Conservation (phyloP, 2,113 vertebrate species). For the Percopsis transmontana region DNA sequence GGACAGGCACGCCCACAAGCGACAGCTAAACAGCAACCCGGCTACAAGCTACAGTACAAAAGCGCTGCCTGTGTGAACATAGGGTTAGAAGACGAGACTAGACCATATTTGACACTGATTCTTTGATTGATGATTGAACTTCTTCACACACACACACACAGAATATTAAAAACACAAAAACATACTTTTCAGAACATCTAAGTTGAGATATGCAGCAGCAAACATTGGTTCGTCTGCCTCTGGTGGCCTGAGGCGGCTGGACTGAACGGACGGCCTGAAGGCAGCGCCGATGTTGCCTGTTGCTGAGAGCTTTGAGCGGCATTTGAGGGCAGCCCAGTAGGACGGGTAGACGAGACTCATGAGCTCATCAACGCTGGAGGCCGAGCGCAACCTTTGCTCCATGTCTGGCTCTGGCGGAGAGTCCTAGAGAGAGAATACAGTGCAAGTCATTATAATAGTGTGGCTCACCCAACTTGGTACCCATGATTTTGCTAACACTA, state of each 20-base stretch:
- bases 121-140: too few species aligned
- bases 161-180: constrained; percentile 24
- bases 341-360: constrained; percentile 93
- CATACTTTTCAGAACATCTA: constrained; percentile 95
- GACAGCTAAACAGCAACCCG: too few species aligned
- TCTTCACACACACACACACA: too few species aligned
- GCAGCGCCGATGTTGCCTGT: constrained; percentile 36
- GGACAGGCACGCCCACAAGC: too few species aligned
- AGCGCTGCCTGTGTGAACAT: too few species aligned
- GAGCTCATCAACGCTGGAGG: constrained; percentile 93
- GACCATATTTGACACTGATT: too few species aligned
- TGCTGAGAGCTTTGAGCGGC: constrained; percentile 81
- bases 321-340: constrained; percentile 93
- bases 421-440: constrained; percentile 77
- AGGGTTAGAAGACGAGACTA: too few species aligned
- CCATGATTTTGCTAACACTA: constrained; percentile 3
- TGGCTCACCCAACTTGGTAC: neutral
- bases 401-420: constrained; percentile 79
- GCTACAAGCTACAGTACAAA: too few species aligned
- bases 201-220: constrained; percentile 87
- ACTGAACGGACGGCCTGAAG: constrained; percentile 9
- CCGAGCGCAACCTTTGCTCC: constrained; percentile 89
- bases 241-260: constrained; percentile 21
- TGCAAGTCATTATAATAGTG: neutral
- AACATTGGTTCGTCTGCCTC: constrained; percentile 82